A percentile compares a stretch with the other conserved stretches of the same genome.
Evolutionary conservation across 2,888 invertebrate genomes (phyloP).

Genomic region (Cenopis cana): DNA sequence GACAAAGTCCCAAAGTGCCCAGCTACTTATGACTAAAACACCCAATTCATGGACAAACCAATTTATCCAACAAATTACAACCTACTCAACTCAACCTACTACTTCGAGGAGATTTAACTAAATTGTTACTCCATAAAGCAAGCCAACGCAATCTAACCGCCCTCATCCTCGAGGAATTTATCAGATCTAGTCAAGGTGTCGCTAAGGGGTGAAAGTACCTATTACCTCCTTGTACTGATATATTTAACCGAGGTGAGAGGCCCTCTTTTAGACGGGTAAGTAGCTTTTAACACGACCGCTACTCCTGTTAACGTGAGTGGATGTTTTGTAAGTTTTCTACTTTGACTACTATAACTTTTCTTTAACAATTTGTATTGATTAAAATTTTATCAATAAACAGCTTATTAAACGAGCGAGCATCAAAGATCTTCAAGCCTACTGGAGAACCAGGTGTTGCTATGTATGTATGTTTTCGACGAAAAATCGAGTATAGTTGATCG

Average conservation of each 20-base stretch:
- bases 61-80: conserved; percentile 27
- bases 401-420: too few species aligned
- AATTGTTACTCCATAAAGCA: conserved; percentile 39
- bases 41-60: too few species aligned
- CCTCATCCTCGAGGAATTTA: conserved; percentile 32
- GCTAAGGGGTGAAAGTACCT: conserved; percentile 30
- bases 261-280: conserved; percentile 8
- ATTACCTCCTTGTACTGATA: conserved; percentile 23
- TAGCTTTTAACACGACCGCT: conserved; percentile 18
- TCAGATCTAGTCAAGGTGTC: conserved; percentile 39
- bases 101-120: conserved; percentile 38
- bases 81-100: conserved; percentile 34
- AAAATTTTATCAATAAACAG: neutral
- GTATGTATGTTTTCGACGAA: too few species aligned
- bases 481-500: too few species aligned
- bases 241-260: conserved; percentile 22
- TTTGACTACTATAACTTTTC: neutral
- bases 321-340: neutral
- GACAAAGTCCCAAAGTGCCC: too few species aligned
- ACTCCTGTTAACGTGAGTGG: neutral
- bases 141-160: conserved; percentile 38
- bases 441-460: too few species aligned
- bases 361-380: neutral
- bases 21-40: too few species aligned
- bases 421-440: too few species aligned